Evolutionary conservation across 2,888 invertebrate species (phyloP), one percentile per base, ranked within the genome.

Genomic region (Taenaris catops): DNA sequence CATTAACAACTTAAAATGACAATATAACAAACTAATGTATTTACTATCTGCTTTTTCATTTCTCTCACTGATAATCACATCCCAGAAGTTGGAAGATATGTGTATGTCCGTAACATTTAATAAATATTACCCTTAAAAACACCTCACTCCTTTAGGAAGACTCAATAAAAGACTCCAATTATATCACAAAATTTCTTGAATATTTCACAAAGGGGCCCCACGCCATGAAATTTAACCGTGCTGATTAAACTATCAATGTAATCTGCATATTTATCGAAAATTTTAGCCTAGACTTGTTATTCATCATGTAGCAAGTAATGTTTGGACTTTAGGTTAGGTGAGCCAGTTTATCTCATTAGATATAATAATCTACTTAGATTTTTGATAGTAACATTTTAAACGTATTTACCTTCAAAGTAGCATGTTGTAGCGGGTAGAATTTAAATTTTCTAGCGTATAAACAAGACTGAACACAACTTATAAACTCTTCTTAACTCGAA

Each of bases 221-320:
- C n/a, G 26, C 51, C 52, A 63, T 61, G 59, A 52, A 58, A 57
- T 55, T 63, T 47, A 55, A 62, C 60, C 57, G 60, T 62, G 61
- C 56, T 46, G 62, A 56, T 60, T 67, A 58, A 54, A 63, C 42
- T 40, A 26, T 38, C 35, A 64, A 69, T 58, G 58, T 58, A 53
- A 68, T 72, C 63, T 67, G 52, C 67, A 72, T 71, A 66, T 65
- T 67, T 71, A 72, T 69, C 63, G 61, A 65, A 71, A 62, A 63
- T 62, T 59, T 60, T 74, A 73, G 71, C 50, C 66, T 52, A 60
- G 62, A 36, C 35, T 49, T 43, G 29, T 38, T 34, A 44, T 39
- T 48, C 48, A 48, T 44, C 41, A 33, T 35, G 44, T 46, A 49
- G 48, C 34, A 7, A 38, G 29, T 44, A 39, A 37, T 38, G 26